Base-by-base conservation (phyloP, 2,888 invertebrate genomes). In the Mesochorus sp. region DNA sequence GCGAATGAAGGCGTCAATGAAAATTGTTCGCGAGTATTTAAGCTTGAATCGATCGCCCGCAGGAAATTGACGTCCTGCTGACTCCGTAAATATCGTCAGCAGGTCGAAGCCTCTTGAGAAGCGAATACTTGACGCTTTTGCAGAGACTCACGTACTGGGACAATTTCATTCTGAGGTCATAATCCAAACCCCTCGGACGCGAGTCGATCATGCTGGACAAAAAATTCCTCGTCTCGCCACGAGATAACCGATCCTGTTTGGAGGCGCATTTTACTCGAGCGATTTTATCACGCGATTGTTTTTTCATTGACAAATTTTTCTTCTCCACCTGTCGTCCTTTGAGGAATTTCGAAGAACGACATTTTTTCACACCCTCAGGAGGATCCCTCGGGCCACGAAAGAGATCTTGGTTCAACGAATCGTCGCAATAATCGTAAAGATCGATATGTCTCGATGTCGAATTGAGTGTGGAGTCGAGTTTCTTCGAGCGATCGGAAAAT, bases 91-190 rank as follows among this genome's bases (percentile, higher is more conserved):
- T 47, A 12, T 81, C 81, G 37, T 83, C 70, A 0, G n/a, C n/a
- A n/a, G 72, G 26, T 34, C 68, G 79, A n/a, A 84, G 49, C 17
- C 81, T 82, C 53, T 80, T 85, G 12, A 83, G 66, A 19, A 85
- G 68, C 6, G 82, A 82, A 55, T 82, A 79, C 44, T 85, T 85
- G 0, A 83, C 83, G 44, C 67, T 84, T 34, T 80, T 87, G 62
- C 88, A 87, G 0, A 86, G 80, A 14, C 75, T 80, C 5, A 85
- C 82, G 51, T 87, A 88, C 44, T 82, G 82, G 34, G 80, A 77
- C 24, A 89, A 72, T 76, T 84, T 87, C 4, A 76, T 67, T 61
- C 83, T 79, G 3, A 88, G 83, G 37, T 84, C 80, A 5, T 70
- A 47, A 66, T 85, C 83, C 42, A 83, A 53, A 49, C 31, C 61